Conservation (phyloP, 2,797 vertebrate genomes). For the Eurystomus glaucurus region DNA sequence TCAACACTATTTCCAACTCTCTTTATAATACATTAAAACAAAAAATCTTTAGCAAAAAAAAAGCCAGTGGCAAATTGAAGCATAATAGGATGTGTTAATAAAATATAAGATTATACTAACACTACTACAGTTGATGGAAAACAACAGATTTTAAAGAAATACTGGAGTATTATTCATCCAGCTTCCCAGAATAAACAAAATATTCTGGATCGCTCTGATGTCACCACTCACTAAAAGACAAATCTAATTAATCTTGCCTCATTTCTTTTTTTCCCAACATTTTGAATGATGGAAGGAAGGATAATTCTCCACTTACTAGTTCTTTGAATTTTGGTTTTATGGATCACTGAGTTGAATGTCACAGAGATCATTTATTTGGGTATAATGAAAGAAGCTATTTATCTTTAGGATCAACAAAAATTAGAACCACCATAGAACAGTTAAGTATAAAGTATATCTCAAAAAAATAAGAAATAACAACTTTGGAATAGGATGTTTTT, state of each 20-base stretch:
- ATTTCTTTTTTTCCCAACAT: accelerated
- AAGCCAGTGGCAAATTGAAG: neutral
- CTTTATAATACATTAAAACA: neutral
- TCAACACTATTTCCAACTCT: neutral
- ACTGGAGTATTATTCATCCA: neutral
- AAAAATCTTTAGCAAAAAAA: neutral
- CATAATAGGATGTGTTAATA: neutral
- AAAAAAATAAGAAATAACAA: neutral
- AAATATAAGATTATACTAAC: neutral
- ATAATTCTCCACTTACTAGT: neutral
- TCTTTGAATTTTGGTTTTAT: neutral
- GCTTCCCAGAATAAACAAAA: slow-evolving; percentile 12
- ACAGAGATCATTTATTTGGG: neutral
- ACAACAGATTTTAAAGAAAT: neutral
- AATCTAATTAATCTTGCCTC: neutral
- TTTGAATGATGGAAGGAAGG: neutral
- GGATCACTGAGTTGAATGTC: neutral
- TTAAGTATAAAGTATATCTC: neutral
- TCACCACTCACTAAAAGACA: neutral
- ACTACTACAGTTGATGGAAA: neutral
- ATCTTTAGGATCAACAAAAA: neutral
- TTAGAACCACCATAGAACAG: neutral
- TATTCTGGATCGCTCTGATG: neutral
- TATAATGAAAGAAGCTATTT: neutral
- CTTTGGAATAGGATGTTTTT: neutral